Evolutionary conservation across 92 coral and sea anemone species (phyloP), one percentile per base, ranked within the genome.

Genomic region (Zoanthus sociatus): DNA sequence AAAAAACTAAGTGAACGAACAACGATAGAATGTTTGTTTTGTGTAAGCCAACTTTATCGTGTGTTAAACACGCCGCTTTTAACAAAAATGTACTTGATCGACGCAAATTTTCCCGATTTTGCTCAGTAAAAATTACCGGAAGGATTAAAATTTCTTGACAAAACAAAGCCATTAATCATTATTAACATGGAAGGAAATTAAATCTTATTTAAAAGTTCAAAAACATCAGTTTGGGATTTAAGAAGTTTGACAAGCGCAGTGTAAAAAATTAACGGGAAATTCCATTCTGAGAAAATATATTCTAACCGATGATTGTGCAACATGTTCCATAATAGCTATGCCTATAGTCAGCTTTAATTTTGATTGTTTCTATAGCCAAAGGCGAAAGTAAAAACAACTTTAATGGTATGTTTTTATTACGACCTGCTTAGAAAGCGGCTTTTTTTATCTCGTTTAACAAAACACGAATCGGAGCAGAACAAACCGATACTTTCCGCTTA

Each of bases 381-480:
- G 84, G 72, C 83, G 18, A 64, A 26, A 14, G 33, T 63, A 21
- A 51, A 53, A n/a, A 21, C 48, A 18, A 75, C 50, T 30, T 9
- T 7, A 48, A 50, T 75, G 45, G 44, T 61, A 45, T 63, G 63
- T 45, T 63, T 79, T 79, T 58, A 79, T 79, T 79, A 58, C 51
- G 2, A 15, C 17, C 12, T 20, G 17, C 60, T 17, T 33, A 61
- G 74, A 45, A 79, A 42, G 73, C 60, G 84, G 73, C 73, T 4
- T 20, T 12, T 18, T 63, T 17, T 4, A 20, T 64, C 58, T 72
- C 44, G 83, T 33, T 71, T 60, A 78, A 37, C 11, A 48, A 37
- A 37, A 78, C 60, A 64, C 17, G 69, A 61, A 79, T 79, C 45
- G 73, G 63, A 79, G 58, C 84, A 64, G 84, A 79, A 79, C 42